Conservation (phyloP, 2,888 invertebrate genomes). For the Chirona hameri region DNA sequence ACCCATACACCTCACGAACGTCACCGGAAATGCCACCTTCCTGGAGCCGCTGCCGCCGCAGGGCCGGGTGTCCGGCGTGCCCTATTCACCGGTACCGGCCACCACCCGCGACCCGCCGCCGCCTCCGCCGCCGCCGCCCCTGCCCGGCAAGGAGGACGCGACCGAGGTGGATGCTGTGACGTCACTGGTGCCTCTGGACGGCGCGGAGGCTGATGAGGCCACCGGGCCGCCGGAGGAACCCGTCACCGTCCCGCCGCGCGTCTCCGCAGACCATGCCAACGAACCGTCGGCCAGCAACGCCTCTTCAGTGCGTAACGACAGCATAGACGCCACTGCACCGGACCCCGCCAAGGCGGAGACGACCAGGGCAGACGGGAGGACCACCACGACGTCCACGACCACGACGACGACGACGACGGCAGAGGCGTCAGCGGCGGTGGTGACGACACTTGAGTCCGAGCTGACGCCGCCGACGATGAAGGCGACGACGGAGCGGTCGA, state of each 20-base stretch:
- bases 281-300: not conserved
- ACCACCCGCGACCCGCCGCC: not conserved
- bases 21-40: not conserved
- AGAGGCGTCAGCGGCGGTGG: not conserved
- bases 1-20: not conserved
- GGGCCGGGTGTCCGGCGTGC: not conserved
- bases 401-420: not conserved
- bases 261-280: not conserved
- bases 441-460: not conserved
- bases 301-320: not conserved
- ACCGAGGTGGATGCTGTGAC: not conserved
- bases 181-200: not conserved
- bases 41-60: constrained; percentile 1
- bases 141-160: not conserved
- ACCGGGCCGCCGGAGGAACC: not conserved
- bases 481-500: not conserved
- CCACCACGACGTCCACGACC: not conserved
- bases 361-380: not conserved
- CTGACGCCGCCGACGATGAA: not conserved
- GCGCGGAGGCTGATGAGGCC: not conserved
- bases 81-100: not conserved
- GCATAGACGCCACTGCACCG: not conserved
- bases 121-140: not conserved
- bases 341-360: not conserved
- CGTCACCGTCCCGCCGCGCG: not conserved